Conservation (phyloP, 2,113 vertebrate species). For the Platichthys stellatus region DNA sequence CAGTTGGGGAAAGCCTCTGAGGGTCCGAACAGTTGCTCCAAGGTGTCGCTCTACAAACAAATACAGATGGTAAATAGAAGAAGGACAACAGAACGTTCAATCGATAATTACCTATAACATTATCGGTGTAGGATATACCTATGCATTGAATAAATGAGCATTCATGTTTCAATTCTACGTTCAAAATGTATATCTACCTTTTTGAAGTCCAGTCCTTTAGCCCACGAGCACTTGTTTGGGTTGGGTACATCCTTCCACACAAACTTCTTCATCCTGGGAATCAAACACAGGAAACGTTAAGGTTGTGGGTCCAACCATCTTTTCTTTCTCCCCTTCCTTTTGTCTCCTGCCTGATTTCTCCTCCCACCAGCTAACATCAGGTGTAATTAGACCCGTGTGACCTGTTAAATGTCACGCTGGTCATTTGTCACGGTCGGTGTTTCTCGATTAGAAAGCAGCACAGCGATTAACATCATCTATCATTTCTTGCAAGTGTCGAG, state of each 20-base stretch:
- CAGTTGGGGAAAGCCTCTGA: slow-evolving; percentile 80
- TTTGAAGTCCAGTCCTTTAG: slow-evolving; percentile 92
- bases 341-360: background rate
- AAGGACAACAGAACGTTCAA: no score
- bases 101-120: no score
- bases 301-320: background rate
- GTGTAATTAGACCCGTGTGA: slow-evolving; percentile 46
- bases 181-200: slow-evolving; percentile 74
- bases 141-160: no score
- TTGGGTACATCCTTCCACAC: slow-evolving; percentile 96
- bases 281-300: slow-evolving; percentile 25
- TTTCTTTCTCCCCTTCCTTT: background rate
- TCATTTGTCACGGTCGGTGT: slow-evolving; percentile 22
- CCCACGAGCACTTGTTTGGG: slow-evolving; percentile 97
- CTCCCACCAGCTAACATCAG: slow-evolving; percentile 18
- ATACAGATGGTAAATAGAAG: background rate
- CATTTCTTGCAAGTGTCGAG: slow-evolving; percentile 21
- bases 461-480: slow-evolving; percentile 43
- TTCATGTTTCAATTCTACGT: no score
- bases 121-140: no score
- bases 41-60: slow-evolving; percentile 81
- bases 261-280: slow-evolving; percentile 90
- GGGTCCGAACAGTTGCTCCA: slow-evolving; percentile 87
- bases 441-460: slow-evolving; percentile 14
- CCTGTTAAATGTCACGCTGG: slow-evolving; percentile 55